Percentiles rank a stretch among this genome's conserved stretches.
Conservation (phyloP, 2,888 invertebrate species). For the Gibbula magus region DNA sequence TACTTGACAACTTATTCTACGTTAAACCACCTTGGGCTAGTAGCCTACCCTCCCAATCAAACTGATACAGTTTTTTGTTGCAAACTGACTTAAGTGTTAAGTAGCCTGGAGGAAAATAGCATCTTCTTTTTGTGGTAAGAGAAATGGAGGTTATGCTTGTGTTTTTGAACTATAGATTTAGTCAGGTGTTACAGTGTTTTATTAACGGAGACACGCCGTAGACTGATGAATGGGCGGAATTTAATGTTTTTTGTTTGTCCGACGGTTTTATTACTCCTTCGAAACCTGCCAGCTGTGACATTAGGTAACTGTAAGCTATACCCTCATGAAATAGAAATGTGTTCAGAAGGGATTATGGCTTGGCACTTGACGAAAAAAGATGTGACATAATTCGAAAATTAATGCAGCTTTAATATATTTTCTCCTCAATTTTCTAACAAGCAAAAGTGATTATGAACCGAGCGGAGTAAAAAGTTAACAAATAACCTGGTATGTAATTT, state of each 20-base stretch:
- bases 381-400: no score
- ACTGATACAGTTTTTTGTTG: neutral
- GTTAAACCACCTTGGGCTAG: neutral
- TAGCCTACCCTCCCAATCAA: neutral
- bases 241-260: neutral
- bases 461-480: no score
- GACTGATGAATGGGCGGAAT: neutral
- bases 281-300: neutral
- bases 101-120: neutral
- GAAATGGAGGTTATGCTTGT: neutral
- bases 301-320: neutral
- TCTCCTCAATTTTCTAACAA: no score
- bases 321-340: no score
- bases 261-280: conserved; percentile 1
- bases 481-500: no score
- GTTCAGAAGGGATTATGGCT: no score
- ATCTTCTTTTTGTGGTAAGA: neutral
- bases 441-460: no score
- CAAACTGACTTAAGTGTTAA: neutral
- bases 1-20: neutral
- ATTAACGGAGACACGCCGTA: neutral
- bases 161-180: neutral
- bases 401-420: no score
- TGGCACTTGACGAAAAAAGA: no score
- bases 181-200: conserved; percentile 3